A percentile compares a stretch with the other conserved stretches of the same genome.
phyloP scores from a whole-genome alignment of 2,888 invertebrate species.

The Colostygia pectinataria region DNA sequence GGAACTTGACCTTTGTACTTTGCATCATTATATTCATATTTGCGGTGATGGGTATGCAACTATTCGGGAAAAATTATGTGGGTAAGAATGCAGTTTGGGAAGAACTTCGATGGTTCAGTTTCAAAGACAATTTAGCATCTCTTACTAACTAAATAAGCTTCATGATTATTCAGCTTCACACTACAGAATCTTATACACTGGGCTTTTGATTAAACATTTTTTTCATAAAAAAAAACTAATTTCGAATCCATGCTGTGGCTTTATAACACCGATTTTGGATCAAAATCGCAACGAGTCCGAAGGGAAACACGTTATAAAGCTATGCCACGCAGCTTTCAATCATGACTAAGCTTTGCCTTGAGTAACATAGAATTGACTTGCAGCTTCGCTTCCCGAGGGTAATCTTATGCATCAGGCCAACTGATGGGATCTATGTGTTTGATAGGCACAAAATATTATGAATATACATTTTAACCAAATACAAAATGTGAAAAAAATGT shows the following conservation, averaged over 20 bases:
- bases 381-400: conserved; percentile 80
- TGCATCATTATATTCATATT: conserved; percentile 98
- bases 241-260: conserved; percentile 72
- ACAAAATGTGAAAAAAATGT: conserved; percentile 46
- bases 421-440: conserved; percentile 81
- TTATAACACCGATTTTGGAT: conserved; percentile 73
- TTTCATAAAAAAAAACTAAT: conserved; percentile 63
- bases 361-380: conserved; percentile 80
- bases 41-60: conserved; percentile 99
- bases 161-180: conserved; percentile 79
- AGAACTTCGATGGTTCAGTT: conserved; percentile 90
- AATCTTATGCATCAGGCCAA: conserved; percentile 70
- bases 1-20: conserved; percentile 96
- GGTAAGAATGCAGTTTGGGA: conserved; percentile 96
- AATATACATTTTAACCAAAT: conserved; percentile 32
- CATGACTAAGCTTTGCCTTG: conserved; percentile 80
- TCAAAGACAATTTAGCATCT: conserved; percentile 78
- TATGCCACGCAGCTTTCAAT: conserved; percentile 79
- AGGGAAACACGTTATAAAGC: conserved; percentile 73
- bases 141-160: conserved; percentile 75
- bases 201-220: conserved; percentile 77
- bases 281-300: conserved; percentile 53
- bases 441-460: conserved; percentile 38
- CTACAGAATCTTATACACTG: conserved; percentile 77
- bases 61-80: conserved; percentile 97